Base-by-base conservation (phyloP, 1,140 invertebrate genomes). In the Drosophila navojoa region DNA sequence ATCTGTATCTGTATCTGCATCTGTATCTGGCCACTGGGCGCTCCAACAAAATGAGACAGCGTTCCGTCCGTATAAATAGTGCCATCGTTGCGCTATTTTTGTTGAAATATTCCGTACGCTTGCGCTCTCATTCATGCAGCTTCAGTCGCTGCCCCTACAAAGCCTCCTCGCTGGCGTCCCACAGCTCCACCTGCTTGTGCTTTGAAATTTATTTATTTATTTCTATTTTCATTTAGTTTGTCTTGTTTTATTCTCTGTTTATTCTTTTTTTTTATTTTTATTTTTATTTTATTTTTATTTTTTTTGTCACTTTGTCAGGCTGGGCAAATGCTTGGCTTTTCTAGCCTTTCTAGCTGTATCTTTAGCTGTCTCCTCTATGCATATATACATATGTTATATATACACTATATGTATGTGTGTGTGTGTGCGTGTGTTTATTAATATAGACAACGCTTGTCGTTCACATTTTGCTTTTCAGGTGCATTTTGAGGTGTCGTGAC, bases 401-500 rank as follows among this genome's bases (percentile, higher is more conserved):
- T 38, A 57, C 40, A 38, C 19, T 57, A 9, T 32, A 47, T 57
- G 5, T 42, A 22, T 35, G 47, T 55, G 42, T 62, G 53, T 61
- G 7, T 47, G 27, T 35, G 42, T 55, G 45, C 58, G 53, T 61
- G 32, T 58, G 29, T 38, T n/a, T 52, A 44, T 64, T 54, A 54
- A 42, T 63, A 53, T 25, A 64, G 69, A 53, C 38, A 57, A 40
- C n/a, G 54, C 29, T 45, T 55, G 62, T 64, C 54, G 61, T 72
- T 54, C 60, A 42, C 49, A 35, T 22, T 55, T 55, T 40, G 53
- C 53, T 42, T 63, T 77, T 87, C 84, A 87, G 84, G 84, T 87
- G 84, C 84, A 87, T 87, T 86, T 84, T 89, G 84, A 87, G 84
- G 79, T 87, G 82, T 87, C 84, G 84, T 89, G 84, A 80, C 84